Conservation (phyloP, 2,797 vertebrate genomes). For the Taenioides sp. region DNA sequence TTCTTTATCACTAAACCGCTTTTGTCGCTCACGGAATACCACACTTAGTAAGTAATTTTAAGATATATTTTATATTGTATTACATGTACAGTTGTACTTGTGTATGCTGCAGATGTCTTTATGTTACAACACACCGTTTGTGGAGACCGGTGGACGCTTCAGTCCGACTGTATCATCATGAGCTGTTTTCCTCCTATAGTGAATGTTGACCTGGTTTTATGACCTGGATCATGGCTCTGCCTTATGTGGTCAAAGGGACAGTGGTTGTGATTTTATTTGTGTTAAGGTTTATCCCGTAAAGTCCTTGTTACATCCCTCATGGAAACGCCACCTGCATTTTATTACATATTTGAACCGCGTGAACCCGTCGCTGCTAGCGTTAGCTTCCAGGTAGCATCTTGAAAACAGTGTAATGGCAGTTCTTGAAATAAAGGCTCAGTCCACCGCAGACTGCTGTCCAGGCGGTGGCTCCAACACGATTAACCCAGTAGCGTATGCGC, state of each 20-base stretch:
- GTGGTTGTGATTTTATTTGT: background rate
- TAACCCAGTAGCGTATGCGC: background rate
- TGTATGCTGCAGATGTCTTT: background rate
- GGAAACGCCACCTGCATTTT: background rate
- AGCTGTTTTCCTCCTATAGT: conserved; percentile 15
- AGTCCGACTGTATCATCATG: conserved; percentile 17
- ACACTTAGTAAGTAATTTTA: conserved; percentile 44
- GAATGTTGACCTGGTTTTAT: conserved; percentile 47
- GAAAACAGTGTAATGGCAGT: no score
- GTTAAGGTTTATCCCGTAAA: background rate
- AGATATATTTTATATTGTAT: background rate
- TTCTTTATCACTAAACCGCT: conserved; percentile 42
- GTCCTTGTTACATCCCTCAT: no score
- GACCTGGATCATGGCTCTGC: conserved; percentile 20
- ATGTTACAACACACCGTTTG: background rate
- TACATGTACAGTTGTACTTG: background rate
- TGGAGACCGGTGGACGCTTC: conserved; percentile 13
- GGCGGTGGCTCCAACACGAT: background rate
- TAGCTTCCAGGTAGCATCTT: conserved; percentile 4
- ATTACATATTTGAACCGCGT: background rate
- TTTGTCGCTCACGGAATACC: conserved; percentile 33
- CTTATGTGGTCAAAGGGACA: conserved; percentile 15
- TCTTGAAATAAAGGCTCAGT: background rate
- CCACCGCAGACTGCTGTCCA: background rate
- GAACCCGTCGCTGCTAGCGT: conserved; percentile 2